Evolutionary conservation across 2,797 vertebrate species (phyloP).

Genomic region (Fistularia tabacaria): DNA sequence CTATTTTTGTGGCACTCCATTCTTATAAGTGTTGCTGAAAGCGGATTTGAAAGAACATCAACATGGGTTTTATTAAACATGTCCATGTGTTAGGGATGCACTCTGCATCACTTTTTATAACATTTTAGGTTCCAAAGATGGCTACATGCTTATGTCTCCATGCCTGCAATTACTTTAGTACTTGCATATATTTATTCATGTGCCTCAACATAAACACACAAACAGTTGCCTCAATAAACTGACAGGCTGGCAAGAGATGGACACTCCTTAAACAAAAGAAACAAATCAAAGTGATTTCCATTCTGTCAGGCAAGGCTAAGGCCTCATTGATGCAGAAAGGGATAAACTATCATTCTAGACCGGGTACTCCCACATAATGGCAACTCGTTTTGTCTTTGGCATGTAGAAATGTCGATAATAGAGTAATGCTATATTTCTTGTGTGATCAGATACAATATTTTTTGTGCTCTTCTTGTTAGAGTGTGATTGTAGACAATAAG

Average conservation of each 20-base stretch:
- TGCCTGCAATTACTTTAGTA: not conserved
- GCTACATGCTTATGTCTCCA: conserved; percentile 21
- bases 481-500: no score
- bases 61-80: conserved; percentile 22
- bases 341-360: conserved; percentile 9
- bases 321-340: not conserved
- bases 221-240: conserved; percentile 24
- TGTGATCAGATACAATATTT: not conserved
- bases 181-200: conserved; percentile 1
- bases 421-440: not conserved
- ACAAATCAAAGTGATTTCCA: conserved; percentile 26
- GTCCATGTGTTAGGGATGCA: conserved; percentile 36
- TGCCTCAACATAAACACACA: conserved; percentile 36
- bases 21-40: conserved; percentile 36
- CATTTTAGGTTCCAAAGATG: conserved; percentile 12
- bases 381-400: not conserved
- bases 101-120: conserved; percentile 31
- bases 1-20: conserved; percentile 43
- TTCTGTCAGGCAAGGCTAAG: conserved; percentile 15
- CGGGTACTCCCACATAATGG: not conserved
- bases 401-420: not conserved
- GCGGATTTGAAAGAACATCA: conserved; percentile 44
- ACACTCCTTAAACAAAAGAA: conserved; percentile 25
- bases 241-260: conserved; percentile 21
- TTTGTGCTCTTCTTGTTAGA: not conserved